phyloP scores from a whole-genome alignment of 2,113 vertebrate species.

The Galeopterus variegatus region DNA sequence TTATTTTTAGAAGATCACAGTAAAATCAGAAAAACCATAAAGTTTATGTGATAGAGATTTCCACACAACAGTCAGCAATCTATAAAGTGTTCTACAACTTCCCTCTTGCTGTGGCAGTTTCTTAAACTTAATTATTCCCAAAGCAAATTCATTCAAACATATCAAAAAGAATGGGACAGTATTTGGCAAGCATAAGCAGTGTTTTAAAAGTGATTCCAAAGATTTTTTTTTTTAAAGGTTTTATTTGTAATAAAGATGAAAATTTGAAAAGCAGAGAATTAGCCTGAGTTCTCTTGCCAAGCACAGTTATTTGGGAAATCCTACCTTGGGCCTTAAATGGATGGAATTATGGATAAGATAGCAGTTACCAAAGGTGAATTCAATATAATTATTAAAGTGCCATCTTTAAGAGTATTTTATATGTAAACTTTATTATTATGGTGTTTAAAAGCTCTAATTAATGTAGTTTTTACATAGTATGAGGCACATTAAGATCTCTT shows the following conservation, averaged over 20 bases:
- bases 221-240: neutral
- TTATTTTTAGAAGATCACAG: conserved; percentile 46
- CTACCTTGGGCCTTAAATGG: conserved; percentile 3
- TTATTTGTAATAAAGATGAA: conserved; percentile 26
- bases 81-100: neutral
- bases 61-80: neutral
- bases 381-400: neutral
- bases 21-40: neutral
- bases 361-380: conserved; percentile 45
- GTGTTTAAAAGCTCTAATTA: conserved; percentile 7
- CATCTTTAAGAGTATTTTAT: conserved; percentile 14
- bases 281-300: neutral
- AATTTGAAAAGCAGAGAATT: conserved; percentile 35
- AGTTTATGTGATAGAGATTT: conserved; percentile 36
- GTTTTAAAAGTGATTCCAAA: conserved; percentile 35
- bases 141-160: conserved; percentile 44
- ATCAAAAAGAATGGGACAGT: neutral
- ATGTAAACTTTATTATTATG: neutral
- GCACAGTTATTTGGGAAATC: conserved; percentile 35
- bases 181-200: conserved; percentile 54
- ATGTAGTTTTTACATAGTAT: conserved; percentile 2
- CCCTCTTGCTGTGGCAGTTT: neutral
- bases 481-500: neutral
- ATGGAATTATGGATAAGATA: neutral
- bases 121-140: conserved; percentile 55